Evolutionary conservation across 2,113 vertebrate species (phyloP).

Genomic region (Danionella cerebrum): DNA sequence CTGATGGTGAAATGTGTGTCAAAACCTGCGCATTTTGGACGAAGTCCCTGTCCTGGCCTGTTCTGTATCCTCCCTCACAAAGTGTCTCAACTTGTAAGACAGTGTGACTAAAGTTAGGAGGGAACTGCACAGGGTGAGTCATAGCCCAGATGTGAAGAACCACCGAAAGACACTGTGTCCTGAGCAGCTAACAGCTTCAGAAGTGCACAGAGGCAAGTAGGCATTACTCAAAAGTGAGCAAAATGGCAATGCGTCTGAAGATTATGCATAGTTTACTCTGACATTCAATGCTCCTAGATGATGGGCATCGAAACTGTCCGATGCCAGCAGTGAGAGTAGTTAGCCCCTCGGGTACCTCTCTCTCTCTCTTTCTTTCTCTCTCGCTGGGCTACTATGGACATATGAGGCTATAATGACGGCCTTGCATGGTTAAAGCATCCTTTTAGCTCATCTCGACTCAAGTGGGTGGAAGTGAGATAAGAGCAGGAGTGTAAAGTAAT

Average conservation of each 20-base stretch:
- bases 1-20: constrained; percentile 47
- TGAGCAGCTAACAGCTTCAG: constrained; percentile 20
- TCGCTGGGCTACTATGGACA: constrained; percentile 25
- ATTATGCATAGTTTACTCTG: constrained; percentile 35
- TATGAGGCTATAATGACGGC: constrained; percentile 32
- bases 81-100: constrained; percentile 49
- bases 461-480: constrained; percentile 37
- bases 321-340: constrained; percentile 11
- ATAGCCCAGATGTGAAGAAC: constrained; percentile 11
- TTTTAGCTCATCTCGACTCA: constrained; percentile 38
- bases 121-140: neutral
- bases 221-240: neutral
- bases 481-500: constrained; percentile 49
- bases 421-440: constrained; percentile 50
- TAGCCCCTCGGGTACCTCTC: too few species aligned
- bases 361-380: too few species aligned
- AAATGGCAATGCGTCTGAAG: constrained; percentile 26
- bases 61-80: constrained; percentile 30
- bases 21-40: constrained; percentile 52
- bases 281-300: constrained; percentile 32
- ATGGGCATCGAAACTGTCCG: constrained; percentile 10
- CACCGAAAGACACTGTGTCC: constrained; percentile 27
- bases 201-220: constrained; percentile 18
- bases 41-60: constrained; percentile 40
- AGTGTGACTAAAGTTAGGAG: constrained; percentile 9